A percentile compares a stretch with the other conserved stretches of the same genome.
These are phyloP conservation scores for Nannoperca australis DNA, from an alignment of 2,797 vertebrate genomes.

Conservation along the genomic window DNA sequence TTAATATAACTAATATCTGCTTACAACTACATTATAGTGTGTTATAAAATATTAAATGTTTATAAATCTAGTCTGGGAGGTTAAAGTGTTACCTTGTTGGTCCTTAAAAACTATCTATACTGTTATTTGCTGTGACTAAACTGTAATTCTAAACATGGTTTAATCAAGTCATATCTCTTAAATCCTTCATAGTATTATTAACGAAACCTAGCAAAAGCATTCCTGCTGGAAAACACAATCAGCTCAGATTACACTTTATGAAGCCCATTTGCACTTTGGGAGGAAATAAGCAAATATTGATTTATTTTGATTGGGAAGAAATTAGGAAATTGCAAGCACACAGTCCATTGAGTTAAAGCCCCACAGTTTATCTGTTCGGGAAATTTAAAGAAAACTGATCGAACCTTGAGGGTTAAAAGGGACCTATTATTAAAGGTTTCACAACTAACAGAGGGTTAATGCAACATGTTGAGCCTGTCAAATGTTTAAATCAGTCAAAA, in stretches of 20 bases:
- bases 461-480: constrained; percentile 8
- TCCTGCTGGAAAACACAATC: constrained; percentile 59
- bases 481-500: constrained; percentile 20
- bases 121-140: neutral
- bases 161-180: neutral
- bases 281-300: constrained; percentile 69
- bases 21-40: neutral
- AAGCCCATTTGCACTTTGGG: constrained; percentile 28
- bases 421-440: constrained; percentile 24
- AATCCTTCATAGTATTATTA: constrained; percentile 10
- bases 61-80: neutral
- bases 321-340: constrained; percentile 64
- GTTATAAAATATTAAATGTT: neutral
- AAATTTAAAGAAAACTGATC: constrained; percentile 69
- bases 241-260: constrained; percentile 55
- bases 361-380: constrained; percentile 42
- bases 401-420: constrained; percentile 35
- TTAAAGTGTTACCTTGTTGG: neutral
- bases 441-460: constrained; percentile 32
- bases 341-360: constrained; percentile 29
- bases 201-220: constrained; percentile 35
- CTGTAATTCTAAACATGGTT: neutral
- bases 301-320: constrained; percentile 68
- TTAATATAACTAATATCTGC: neutral
- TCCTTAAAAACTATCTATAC: neutral